Evolutionary conservation across 2,888 invertebrate genomes (phyloP).

Genomic region (Lasioglossum malachurum): DNA sequence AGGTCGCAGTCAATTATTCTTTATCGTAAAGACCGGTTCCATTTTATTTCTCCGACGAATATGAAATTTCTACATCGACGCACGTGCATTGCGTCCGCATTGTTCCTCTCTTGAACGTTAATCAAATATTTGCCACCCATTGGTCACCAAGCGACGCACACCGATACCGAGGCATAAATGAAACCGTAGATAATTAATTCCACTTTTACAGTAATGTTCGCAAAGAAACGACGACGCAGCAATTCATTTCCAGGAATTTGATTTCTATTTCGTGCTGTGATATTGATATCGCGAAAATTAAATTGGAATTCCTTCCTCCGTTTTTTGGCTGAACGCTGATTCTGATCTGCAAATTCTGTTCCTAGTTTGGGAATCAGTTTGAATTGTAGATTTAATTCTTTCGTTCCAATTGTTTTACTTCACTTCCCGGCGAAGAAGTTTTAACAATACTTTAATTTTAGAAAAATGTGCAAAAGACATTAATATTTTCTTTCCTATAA

Average conservation of each 20-base stretch:
- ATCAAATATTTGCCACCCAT: constrained; percentile 33
- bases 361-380: not conserved
- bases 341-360: not conserved
- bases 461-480: too few species aligned
- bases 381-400: not conserved
- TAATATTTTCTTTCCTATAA: too few species aligned
- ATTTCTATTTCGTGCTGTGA: not conserved
- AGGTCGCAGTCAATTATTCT: constrained; percentile 14
- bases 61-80: not conserved
- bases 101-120: constrained; percentile 7
- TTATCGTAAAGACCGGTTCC: constrained; percentile 3
- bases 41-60: not conserved
- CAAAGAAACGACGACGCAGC: not conserved
- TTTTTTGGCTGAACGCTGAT: not conserved
- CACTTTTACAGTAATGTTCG: not conserved
- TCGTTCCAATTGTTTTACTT: not conserved
- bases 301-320: not conserved
- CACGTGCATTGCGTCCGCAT: constrained; percentile 1
- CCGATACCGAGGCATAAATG: not conserved
- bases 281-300: not conserved
- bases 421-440: too few species aligned
- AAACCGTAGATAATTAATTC: constrained; percentile 13
- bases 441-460: too few species aligned
- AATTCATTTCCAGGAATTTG: too few species aligned
- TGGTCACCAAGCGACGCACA: constrained; percentile 13